A percentile compares a stretch with the other conserved stretches of the same genome.
These are phyloP conservation scores for Colostygia pectinataria DNA, from an alignment of 2,888 invertebrate species.

Conservation along the genomic window DNA sequence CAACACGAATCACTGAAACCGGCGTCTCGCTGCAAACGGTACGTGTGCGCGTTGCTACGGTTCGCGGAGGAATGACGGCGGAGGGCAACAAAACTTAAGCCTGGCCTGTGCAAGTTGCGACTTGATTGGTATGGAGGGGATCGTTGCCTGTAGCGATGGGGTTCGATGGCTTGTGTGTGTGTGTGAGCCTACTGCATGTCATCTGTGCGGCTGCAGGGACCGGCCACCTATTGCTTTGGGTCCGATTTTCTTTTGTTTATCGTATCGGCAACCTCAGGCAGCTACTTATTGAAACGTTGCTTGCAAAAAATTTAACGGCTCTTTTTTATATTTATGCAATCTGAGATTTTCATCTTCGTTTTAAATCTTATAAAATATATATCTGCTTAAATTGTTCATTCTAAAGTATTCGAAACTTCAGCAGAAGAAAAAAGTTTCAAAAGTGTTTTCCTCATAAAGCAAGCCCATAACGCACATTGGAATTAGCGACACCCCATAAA, in stretches of 20 bases:
- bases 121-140: constrained; percentile 55
- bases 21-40: constrained; percentile 45
- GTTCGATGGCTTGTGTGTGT: constrained; percentile 39
- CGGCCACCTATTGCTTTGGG: constrained; percentile 54
- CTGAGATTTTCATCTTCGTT: constrained; percentile 3
- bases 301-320: constrained; percentile 36
- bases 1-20: constrained; percentile 74
- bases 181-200: constrained; percentile 24
- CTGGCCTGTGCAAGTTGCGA: constrained; percentile 69
- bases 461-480: constrained; percentile 33
- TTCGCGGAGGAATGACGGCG: constrained; percentile 67
- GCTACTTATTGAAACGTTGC: constrained; percentile 35
- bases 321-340: constrained; percentile 26
- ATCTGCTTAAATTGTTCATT: no score
- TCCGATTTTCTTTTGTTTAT: constrained; percentile 71
- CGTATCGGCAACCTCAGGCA: constrained; percentile 42
- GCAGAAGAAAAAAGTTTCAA: no score
- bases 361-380: no score
- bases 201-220: constrained; percentile 39
- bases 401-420: no score
- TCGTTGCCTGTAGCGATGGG: constrained; percentile 38
- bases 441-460: constrained; percentile 9
- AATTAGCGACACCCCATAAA: constrained; percentile 52
- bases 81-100: constrained; percentile 51
- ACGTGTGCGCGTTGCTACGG: constrained; percentile 60